phyloP scores from a whole-genome alignment of 2,113 vertebrate species.

The Erythrocebus patas region DNA sequence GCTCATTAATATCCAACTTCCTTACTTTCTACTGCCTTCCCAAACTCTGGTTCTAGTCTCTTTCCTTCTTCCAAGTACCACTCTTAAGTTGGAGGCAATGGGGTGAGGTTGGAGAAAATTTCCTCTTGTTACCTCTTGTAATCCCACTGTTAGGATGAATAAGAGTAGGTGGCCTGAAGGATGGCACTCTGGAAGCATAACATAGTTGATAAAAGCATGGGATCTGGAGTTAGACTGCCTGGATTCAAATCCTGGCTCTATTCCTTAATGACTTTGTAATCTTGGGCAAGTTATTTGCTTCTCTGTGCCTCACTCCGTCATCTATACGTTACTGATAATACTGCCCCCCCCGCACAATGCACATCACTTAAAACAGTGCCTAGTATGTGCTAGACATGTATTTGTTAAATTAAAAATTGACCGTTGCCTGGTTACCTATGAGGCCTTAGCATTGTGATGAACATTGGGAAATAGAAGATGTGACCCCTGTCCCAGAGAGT shows the following conservation, averaged over 20 bases:
- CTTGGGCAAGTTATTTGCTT: neutral
- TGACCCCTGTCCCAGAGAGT: neutral
- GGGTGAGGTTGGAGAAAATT: neutral
- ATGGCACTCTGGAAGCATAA: neutral
- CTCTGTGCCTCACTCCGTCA: neutral
- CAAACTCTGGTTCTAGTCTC: neutral
- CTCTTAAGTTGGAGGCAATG: neutral
- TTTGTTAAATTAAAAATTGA: slow-evolving; percentile 40
- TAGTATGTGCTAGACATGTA: neutral
- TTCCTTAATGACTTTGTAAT: neutral
- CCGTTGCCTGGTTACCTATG: neutral
- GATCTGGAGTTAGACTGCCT: neutral
- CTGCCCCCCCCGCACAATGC: too few relatives aligned
- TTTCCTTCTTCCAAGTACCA: neutral
- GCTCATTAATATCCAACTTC: neutral
- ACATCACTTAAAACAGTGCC: neutral
- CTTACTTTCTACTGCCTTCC: neutral
- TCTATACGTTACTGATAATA: slow-evolving; percentile 11
- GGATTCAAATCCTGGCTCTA: neutral
- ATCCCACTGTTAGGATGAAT: neutral
- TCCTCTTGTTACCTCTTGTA: neutral
- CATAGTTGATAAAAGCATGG: neutral
- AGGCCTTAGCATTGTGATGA: neutral
- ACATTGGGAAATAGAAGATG: slow-evolving; percentile 8
- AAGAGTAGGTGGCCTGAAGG: neutral